phyloP scores from a whole-genome alignment of 2,113 vertebrate species.

The Odocoileus hemionus region DNA sequence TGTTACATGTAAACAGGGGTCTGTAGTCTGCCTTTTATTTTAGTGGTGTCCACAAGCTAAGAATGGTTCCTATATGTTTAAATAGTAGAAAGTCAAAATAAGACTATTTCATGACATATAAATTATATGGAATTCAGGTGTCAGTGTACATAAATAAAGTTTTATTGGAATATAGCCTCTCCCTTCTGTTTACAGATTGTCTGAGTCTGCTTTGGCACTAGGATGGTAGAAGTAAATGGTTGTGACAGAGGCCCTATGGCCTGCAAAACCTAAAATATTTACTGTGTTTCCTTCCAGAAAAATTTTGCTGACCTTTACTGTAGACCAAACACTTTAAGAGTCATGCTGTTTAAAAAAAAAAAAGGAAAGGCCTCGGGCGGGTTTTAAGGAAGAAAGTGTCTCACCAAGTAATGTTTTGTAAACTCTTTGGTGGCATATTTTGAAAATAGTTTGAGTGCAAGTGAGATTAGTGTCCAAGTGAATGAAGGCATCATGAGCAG shows the following conservation, averaged over 20 bases:
- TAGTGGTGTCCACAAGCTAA: neutral
- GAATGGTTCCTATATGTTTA: neutral
- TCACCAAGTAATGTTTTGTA: neutral
- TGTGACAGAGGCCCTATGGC: neutral
- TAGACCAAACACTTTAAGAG: neutral
- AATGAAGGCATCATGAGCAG: neutral
- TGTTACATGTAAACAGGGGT: neutral
- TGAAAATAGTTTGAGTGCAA: neutral
- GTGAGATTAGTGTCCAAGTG: neutral
- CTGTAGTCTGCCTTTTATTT: neutral
- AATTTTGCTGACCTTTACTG: neutral
- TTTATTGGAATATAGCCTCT: neutral
- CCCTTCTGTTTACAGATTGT: neutral
- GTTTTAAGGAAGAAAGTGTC: neutral
- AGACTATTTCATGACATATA: neutral
- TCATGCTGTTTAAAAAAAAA: neutral
- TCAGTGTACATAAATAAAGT: neutral
- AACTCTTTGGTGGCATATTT: neutral
- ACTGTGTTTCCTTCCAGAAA: neutral
- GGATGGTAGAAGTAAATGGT: neutral
- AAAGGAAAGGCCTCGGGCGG: fast-evolving
- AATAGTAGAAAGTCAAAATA: neutral
- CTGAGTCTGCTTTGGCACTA: neutral
- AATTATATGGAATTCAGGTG: neutral
- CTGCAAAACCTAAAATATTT: neutral